Base-by-base conservation (phyloP, 2,888 invertebrate genomes). In the Dendrolimus pini region DNA sequence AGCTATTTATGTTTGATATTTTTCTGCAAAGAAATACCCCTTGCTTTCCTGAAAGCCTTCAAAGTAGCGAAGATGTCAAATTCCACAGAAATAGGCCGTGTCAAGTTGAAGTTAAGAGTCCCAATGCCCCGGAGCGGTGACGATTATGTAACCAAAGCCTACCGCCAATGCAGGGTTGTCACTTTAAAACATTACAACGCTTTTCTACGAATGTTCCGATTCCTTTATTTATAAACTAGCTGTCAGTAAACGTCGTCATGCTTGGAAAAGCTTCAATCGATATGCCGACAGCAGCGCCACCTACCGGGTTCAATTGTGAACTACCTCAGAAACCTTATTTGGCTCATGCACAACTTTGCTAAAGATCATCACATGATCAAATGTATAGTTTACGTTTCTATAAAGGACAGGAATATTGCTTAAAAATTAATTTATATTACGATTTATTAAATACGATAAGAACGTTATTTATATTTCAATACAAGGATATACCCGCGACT, bases 41-140 rank as follows among this genome's bases (percentile, higher is more conserved):
- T 1, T 69, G 70, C 67, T 67, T 69, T 67, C 62, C 60, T 68
- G 67, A 68, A 62, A 64, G 69, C 64, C 68, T 75, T 73, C 71
- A 78, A 74, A 81, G 76, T 72, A 72, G 77, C 70, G 77, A 75
- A 82, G 79, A 83, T 81, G 85, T 85, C 82, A 79, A 80, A 82
- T 81, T 77, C 72, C 75, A 67, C 75, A 80, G 82, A 87, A 85
- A 86, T 86, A 83, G 85, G 83, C 78, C 85, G 75, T 86, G 86
- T 85, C 85, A 87, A 87, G 85, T 81, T 71, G 79, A 70, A 80
- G 82, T 83, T 85, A 81, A 85, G 83, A 82, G 83, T 80, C 77
- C 82, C 80, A 78, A 79, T 85, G 83, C 78, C 81, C 76, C 74
- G 75, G 73, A 72, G 81, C 76, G 67, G 77, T 77, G 81, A 83